Conservation (phyloP, 2,888 invertebrate species). For the Encarsia formosa region DNA sequence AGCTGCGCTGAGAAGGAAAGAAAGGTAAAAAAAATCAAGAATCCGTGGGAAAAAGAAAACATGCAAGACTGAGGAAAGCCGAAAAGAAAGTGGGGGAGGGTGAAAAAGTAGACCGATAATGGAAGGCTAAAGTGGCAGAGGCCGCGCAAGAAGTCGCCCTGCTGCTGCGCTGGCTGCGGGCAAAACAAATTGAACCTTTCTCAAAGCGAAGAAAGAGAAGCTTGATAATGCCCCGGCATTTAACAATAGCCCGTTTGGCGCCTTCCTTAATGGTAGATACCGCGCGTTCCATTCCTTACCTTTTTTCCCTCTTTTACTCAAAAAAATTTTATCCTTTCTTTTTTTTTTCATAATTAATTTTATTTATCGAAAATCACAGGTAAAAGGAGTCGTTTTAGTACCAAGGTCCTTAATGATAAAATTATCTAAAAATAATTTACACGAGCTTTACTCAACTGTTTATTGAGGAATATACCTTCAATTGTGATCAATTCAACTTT, state of each 20-base stretch:
- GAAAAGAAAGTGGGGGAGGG: constrained; percentile 1
- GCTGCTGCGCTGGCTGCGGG: constrained; percentile 19
- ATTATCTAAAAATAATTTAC: no score
- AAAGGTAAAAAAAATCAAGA: constrained; percentile 32
- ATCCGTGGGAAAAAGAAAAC: neutral
- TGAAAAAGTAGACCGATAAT: constrained; percentile 32
- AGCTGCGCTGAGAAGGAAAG: constrained; percentile 29
- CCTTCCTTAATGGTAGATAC: no score
- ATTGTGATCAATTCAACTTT: no score
- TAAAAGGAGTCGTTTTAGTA: no score
- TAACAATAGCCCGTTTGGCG: constrained; percentile 42
- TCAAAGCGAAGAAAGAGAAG: constrained; percentile 14
- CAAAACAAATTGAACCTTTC: constrained; percentile 42
- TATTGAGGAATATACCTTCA: no score
- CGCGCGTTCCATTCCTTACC: no score
- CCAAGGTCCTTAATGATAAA: no score
- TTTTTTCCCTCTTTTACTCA: no score
- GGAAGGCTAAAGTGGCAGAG: constrained; percentile 28
- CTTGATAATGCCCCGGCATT: constrained; percentile 40
- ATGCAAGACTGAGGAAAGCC: neutral
- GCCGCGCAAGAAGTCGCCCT: constrained; percentile 29
- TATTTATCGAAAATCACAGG: no score
- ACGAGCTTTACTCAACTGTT: no score
- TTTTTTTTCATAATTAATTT: no score
- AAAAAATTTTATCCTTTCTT: no score